These are phyloP conservation scores for Meteorus cinctellus DNA, from an alignment of 2,888 invertebrate genomes.

Conservation along the genomic window DNA sequence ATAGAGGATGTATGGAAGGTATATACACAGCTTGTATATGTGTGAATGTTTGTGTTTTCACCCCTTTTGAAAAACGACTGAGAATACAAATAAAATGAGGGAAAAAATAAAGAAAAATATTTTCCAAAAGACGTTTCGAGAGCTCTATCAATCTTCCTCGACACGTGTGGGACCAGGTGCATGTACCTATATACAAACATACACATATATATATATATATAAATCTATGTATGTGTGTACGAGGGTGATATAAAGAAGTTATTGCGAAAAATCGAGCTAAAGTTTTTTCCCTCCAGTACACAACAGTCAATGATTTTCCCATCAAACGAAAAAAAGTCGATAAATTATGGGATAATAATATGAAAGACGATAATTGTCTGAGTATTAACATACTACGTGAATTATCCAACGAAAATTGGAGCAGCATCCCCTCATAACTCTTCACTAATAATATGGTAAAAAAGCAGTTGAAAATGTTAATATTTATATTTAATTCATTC, in stretches of 20 bases:
- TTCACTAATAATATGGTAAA: too few relatives aligned
- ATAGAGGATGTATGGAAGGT: neutral
- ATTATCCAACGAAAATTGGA: too few relatives aligned
- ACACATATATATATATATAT: neutral
- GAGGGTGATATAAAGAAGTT: neutral
- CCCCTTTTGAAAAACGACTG: conserved; percentile 22
- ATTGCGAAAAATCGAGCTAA: conserved; percentile 9
- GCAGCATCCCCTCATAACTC: too few relatives aligned
- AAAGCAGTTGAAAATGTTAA: too few relatives aligned
- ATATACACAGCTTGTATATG: neutral
- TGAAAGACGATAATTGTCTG: too few relatives aligned
- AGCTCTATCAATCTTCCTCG: conserved; percentile 20
- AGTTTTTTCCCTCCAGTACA: neutral
- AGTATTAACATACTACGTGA: too few relatives aligned
- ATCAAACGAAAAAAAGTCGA: too few relatives aligned
- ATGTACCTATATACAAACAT: neutral
- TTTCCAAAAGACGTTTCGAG: conserved; percentile 10
- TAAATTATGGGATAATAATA: too few relatives aligned
- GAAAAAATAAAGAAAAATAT: neutral
- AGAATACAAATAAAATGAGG: conserved; percentile 6
- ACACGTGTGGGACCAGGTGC: conserved; percentile 8
- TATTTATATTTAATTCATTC: too few relatives aligned
- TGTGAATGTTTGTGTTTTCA: conserved; percentile 4
- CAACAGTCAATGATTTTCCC: neutral
- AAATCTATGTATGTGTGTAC: too few relatives aligned